Conservation (phyloP, 2,888 invertebrate species). For the Lasioglossum zephyrum region DNA sequence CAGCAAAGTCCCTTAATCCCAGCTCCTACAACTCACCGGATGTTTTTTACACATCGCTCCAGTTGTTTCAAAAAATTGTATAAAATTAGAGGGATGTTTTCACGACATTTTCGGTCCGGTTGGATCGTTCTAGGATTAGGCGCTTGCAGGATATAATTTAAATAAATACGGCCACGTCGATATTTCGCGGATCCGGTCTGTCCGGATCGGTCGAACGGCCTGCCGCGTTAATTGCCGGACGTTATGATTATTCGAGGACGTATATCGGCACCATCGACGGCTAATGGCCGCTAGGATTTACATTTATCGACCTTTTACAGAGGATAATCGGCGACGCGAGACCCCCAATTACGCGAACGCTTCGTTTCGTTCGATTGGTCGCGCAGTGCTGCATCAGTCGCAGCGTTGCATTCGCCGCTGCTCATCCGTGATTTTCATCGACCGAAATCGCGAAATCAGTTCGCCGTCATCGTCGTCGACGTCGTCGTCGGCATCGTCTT, state of each 20-base stretch:
- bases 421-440: constrained; percentile 32
- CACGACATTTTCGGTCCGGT: neutral
- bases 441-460: constrained; percentile 14
- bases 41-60: no score
- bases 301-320: constrained; percentile 51
- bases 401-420: neutral
- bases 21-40: neutral
- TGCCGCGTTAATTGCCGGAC: constrained; percentile 42
- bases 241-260: constrained; percentile 52
- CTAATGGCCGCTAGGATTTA: constrained; percentile 43
- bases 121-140: neutral
- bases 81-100: neutral
- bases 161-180: constrained; percentile 2
- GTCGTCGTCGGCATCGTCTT: neutral
- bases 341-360: constrained; percentile 45
- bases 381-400: neutral
- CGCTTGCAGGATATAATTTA: neutral
- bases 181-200: constrained; percentile 10
- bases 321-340: constrained; percentile 15
- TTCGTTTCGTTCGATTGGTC: constrained; percentile 29
- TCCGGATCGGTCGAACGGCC: constrained; percentile 5
- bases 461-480: neutral
- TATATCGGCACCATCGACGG: constrained; percentile 38
- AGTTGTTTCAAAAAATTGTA: neutral
- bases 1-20: neutral